Conservation (phyloP, 2,888 invertebrate species). For the Eupithecia tripunctaria region DNA sequence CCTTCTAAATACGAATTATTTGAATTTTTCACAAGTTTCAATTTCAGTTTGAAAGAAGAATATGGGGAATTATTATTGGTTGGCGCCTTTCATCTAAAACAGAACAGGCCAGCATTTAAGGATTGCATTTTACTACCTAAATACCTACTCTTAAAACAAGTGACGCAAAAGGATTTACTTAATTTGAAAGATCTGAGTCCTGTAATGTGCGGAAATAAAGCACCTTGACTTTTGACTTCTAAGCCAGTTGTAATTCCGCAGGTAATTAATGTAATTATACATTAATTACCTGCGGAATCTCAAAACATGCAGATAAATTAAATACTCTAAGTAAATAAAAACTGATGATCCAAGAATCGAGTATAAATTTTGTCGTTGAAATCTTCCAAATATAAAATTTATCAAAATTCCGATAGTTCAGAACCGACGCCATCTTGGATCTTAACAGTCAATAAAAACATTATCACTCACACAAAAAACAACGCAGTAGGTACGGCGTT, state of each 20-base stretch:
- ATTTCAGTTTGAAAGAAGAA: not conserved
- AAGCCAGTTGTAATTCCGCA: too few relatives aligned
- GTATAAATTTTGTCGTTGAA: not conserved
- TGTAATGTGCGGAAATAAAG: not conserved
- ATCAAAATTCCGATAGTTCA: conserved; percentile 8
- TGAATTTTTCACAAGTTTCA: conserved; percentile 4
- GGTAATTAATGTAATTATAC: too few relatives aligned
- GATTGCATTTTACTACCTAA: not conserved
- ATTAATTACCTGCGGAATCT: not conserved
- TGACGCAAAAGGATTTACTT: not conserved
- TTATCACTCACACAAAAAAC: conserved; percentile 50
- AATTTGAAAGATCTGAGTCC: not conserved
- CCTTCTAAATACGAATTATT: conserved; percentile 38
- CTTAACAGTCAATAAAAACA: conserved; percentile 36
- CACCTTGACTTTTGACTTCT: not conserved
- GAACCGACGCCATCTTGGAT: conserved; percentile 11
- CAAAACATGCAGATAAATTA: not conserved
- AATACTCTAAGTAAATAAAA: not conserved
- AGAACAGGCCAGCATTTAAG: not conserved
- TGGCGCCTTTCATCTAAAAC: not conserved
- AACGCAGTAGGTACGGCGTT: conserved; percentile 42
- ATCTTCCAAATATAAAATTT: not conserved
- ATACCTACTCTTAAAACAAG: too few relatives aligned
- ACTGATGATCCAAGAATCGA: not conserved
- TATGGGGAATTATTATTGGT: not conserved